phyloP scores from a whole-genome alignment of 2,797 vertebrate genomes.

The Delichon dasypus region DNA sequence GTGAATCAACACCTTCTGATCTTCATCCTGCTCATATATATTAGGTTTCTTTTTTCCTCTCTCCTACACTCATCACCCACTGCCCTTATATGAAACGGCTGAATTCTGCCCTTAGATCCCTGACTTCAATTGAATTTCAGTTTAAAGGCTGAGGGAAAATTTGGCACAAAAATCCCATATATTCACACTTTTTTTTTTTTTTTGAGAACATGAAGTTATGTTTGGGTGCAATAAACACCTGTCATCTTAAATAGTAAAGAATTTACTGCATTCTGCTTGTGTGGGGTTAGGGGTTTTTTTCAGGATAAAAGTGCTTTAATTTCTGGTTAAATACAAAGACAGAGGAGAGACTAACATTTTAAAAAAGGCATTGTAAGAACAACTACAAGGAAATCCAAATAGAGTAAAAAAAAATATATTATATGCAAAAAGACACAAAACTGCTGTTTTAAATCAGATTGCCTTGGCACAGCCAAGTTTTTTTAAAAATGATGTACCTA shows the following conservation, averaged over 20 bases:
- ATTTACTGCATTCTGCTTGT: slow-evolving; percentile 15
- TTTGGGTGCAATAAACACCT: slow-evolving; percentile 66
- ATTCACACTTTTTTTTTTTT: slow-evolving; percentile 54
- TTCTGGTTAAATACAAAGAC: not conserved
- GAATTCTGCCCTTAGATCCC: slow-evolving; percentile 19
- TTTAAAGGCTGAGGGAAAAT: slow-evolving; percentile 12
- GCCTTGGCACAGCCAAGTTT: not conserved
- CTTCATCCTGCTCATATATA: not conserved
- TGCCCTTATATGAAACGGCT: not conserved
- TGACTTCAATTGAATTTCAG: slow-evolving; percentile 1
- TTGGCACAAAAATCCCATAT: slow-evolving; percentile 39
- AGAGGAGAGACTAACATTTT: not conserved
- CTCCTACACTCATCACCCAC: not conserved
- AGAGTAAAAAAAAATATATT: not conserved
- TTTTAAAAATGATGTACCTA: not conserved
- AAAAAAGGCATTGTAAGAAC: not conserved
- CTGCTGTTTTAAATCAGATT: not conserved
- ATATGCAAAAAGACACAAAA: not conserved
- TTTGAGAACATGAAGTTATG: slow-evolving; percentile 43
- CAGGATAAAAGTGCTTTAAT: slow-evolving; percentile 14
- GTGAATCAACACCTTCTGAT: not conserved
- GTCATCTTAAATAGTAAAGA: slow-evolving; percentile 63
- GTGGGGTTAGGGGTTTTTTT: not conserved
- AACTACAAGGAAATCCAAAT: not conserved
- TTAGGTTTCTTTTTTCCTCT: not conserved